Base-by-base conservation (phyloP, 1,140 invertebrate genomes). In the Neelides sp. region DNA sequence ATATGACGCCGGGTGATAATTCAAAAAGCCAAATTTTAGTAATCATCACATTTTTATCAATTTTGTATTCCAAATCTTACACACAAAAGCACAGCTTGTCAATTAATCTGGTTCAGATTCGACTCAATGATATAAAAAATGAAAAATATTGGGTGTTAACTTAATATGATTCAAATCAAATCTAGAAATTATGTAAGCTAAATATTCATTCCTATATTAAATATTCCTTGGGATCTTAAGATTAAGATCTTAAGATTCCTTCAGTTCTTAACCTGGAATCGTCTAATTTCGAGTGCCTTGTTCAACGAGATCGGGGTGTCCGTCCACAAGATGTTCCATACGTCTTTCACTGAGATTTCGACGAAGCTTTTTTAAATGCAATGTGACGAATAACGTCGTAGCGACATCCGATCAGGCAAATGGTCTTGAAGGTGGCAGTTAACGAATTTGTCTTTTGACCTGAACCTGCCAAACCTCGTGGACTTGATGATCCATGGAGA, bases 251-350 rank as follows among this genome's bases (percentile, higher is more conserved):
- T 24, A 47, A 23, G 8, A 22, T 10, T 8, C 26, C 22, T 8
- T 13, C 15, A 17, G n/a, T 19, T 23, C 23, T n/a, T 27, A 20
- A 48, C 39, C 15, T 47, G 46, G 35, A 48, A 22, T 19, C 85
- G 74, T 66, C 88, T 87, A 84, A 93, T 86, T 52, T 87, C 83
- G 66, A 87, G 86, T 3, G 82, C 82, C 43, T 82, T 69, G 59
- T 90, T 85, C 1, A 88, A 72, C 15, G 82, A 79, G 7, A 90
- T 77, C 50, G 82, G 83, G 48, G 78, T 74, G 65, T 92, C 87
- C 0, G 83, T 88, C 87, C 87, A 93, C 59, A 80, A 85, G 19
- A 93, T 73, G 64, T 88, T 86, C 88, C 88, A 93, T 46, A 78
- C 75, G 24, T 86, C 82, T 28, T 79, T 76, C 60, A 86, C 83